These are phyloP conservation scores for Discoglossus pictus DNA, from an alignment of 2,797 vertebrate species.

Conservation along the genomic window DNA sequence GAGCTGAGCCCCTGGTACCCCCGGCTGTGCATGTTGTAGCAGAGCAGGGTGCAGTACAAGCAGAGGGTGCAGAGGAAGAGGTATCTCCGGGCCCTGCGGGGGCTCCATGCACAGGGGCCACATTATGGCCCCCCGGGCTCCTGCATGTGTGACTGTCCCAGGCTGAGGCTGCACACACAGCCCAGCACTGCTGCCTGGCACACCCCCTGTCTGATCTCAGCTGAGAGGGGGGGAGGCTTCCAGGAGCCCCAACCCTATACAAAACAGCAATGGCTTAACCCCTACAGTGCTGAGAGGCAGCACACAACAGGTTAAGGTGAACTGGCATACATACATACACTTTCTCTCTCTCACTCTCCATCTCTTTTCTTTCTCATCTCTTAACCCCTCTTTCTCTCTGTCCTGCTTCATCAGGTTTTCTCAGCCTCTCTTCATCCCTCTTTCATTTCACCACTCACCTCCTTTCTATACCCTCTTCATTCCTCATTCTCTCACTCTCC, in stretches of 20 bases:
- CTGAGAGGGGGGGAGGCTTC: slow-evolving; percentile 12
- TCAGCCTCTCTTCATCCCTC: no score
- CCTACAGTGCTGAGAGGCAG: slow-evolving; percentile 6
- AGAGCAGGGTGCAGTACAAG: slow-evolving; percentile 87
- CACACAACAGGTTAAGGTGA: no score
- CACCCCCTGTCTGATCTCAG: slow-evolving; percentile 31
- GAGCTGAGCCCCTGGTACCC: slow-evolving; percentile 72
- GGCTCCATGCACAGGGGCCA: slow-evolving; percentile 76
- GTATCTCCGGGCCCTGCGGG: slow-evolving; percentile 79
- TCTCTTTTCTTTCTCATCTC: no score
- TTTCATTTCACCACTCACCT: no score
- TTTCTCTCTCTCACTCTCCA: no score
- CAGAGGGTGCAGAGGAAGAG: slow-evolving; percentile 87
- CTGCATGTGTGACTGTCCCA: slow-evolving; percentile 54
- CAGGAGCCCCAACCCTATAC: background rate
- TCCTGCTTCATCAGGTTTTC: no score
- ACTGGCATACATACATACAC: no score
- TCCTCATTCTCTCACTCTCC: no score
- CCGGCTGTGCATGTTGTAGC: slow-evolving; percentile 85
- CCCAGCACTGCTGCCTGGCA: slow-evolving; percentile 28
- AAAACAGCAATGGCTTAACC: slow-evolving; percentile 14
- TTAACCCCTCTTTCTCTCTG: no score
- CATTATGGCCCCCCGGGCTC: slow-evolving; percentile 62
- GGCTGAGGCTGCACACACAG: slow-evolving; percentile 34
- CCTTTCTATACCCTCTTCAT: no score